A percentile compares a stretch with the other conserved stretches of the same genome.
These are phyloP conservation scores for Drosophila monieri DNA, from an alignment of 2,888 invertebrate genomes.

Conservation along the genomic window DNA sequence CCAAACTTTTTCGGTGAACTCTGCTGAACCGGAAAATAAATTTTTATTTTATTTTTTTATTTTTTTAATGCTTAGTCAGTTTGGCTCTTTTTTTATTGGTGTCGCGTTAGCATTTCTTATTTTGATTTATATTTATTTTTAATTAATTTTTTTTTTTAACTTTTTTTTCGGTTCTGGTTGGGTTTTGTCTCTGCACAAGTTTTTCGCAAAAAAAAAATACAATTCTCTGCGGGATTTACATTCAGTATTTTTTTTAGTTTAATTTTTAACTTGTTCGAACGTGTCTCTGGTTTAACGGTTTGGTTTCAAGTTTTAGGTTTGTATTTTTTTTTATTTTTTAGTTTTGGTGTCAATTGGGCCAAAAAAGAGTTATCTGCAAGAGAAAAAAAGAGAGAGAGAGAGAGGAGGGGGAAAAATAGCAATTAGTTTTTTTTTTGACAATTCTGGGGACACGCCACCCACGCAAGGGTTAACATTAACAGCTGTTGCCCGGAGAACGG, in stretches of 20 bases:
- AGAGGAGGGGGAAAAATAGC: constrained; percentile 12
- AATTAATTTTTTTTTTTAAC: neutral
- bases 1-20: constrained; percentile 19
- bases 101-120: constrained; percentile 39
- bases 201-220: constrained; percentile 22
- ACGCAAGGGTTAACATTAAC: constrained; percentile 41
- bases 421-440: constrained; percentile 25
- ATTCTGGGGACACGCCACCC: neutral
- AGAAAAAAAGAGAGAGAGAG: constrained; percentile 2
- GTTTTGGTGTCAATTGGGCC: constrained; percentile 64
- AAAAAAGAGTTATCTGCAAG: constrained; percentile 67
- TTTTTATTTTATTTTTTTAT: neutral
- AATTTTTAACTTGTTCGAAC: constrained; percentile 14
- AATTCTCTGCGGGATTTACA: neutral
- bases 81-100: constrained; percentile 3
- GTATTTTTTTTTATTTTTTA: constrained; percentile 21
- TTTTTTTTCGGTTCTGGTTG: neutral
- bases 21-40: constrained; percentile 27
- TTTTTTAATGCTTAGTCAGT: constrained; percentile 20
- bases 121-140: constrained; percentile 8
- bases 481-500: constrained; percentile 39
- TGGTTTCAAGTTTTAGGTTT: constrained; percentile 7
- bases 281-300: constrained; percentile 1
- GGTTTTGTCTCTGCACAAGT: neutral
- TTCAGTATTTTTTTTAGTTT: no score